Evolutionary conservation across 2,888 invertebrate genomes (phyloP), one percentile per base, ranked within the genome.

Genomic region (Neelides folsomi): DNA sequence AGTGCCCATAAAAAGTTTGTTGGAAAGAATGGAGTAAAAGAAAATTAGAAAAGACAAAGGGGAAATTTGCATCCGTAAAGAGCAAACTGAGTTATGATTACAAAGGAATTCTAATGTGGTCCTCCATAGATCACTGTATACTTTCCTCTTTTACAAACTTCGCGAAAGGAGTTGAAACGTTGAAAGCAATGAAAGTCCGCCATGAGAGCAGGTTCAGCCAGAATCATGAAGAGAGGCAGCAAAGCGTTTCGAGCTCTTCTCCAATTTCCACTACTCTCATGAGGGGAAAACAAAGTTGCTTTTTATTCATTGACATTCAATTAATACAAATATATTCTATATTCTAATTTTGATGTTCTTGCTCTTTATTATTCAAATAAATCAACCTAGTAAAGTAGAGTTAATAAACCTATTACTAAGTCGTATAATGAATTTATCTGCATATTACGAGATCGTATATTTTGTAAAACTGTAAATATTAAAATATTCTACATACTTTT

Each of bases 31-130:
- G 42, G 36, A 34, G 35, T 12, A 40, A 51, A 51, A 46, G 47
- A 51, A 47, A 47, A 51, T 51, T 51, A 51, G 47, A 51, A 41
- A 47, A 47, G 47, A 47, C 46, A 46, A 51, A 51, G 47, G 41
- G 18, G 47, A 47, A 51, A 51, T 51, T 51, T 51, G 51, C 51
- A 51, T 51, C 41, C 42, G 41, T 47, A 51, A 46, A 51, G 51
- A 51, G 46, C 27, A 41, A 51, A 47, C 47, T 47, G 46, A 51
- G 39, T 47, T 51, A 51, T 51, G 51, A 51, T 51, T 51, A 47
- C 47, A 47, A 45, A 40, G 51, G 47, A 51, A 46, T 47, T 37
- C 37, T 46, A 36, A 46, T 47, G 35, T 43, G 40, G 40, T 35
- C n/a, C 13, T 36, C 45, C 45, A 34, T 37, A 27, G 27, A 27